Percentiles rank a stretch among this genome's conserved stretches.
phyloP scores from a whole-genome alignment of 1,140 invertebrate species.

The Mizuhopecten yessoensis region DNA sequence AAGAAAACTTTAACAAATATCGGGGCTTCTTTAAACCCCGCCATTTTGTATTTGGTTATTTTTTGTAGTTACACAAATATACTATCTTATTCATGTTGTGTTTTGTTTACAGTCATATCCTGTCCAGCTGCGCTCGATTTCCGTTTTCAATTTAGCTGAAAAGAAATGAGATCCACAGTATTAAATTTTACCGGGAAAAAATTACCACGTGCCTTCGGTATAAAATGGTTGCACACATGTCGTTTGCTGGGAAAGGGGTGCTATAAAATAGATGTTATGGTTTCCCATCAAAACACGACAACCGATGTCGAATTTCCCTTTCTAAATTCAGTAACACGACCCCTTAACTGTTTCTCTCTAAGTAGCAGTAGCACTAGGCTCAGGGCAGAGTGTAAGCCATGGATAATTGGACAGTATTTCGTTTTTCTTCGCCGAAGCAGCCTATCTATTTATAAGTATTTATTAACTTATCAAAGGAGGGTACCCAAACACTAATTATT shows the following conservation, averaged over 20 bases:
- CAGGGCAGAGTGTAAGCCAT: background rate
- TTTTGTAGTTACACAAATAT: background rate
- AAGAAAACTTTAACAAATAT: background rate
- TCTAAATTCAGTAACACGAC: constrained; percentile 27
- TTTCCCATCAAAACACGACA: background rate
- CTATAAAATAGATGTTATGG: background rate
- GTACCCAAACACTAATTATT: too few species aligned
- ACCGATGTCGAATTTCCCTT: background rate
- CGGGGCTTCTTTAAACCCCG: background rate
- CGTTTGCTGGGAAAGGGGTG: background rate
- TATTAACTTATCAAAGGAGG: too few species aligned
- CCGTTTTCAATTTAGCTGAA: background rate
- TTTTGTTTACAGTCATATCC: background rate
- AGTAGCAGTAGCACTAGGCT: background rate
- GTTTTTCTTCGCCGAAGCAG: too few species aligned
- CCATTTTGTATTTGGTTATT: background rate
- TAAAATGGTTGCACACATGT: constrained; percentile 16
- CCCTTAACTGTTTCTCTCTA: background rate
- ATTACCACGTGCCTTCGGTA: background rate
- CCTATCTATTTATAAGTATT: too few species aligned
- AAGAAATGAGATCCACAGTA: background rate
- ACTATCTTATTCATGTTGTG: background rate
- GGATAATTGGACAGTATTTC: background rate
- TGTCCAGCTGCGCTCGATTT: background rate
- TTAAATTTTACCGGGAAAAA: background rate